phyloP scores from a whole-genome alignment of 2,888 invertebrate species.

The Rhorus exstirpatorius region DNA sequence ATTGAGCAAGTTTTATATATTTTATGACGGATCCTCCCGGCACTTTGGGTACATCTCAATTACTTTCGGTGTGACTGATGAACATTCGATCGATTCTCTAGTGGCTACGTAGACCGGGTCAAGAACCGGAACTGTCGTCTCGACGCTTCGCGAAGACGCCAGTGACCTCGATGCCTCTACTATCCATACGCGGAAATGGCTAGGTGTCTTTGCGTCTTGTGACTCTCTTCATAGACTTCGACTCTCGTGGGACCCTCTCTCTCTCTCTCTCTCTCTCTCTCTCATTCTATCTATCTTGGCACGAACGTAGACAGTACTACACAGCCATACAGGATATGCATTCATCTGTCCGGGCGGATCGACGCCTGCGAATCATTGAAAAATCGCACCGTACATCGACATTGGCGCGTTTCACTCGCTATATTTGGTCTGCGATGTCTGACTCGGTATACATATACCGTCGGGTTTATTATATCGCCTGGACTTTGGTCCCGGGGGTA shows the following conservation, averaged over 20 bases:
- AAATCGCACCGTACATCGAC: slow-evolving; percentile 65
- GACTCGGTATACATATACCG: slow-evolving; percentile 48
- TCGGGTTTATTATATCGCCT: slow-evolving; percentile 37
- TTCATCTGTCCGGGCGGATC: slow-evolving; percentile 57
- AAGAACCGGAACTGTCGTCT: slow-evolving; percentile 59
- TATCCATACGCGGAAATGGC: slow-evolving; percentile 52
- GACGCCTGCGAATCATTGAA: slow-evolving; percentile 66
- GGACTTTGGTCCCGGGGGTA: slow-evolving; percentile 48
- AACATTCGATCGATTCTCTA: slow-evolving; percentile 29
- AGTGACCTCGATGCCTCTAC: slow-evolving; percentile 64
- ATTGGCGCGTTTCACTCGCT: slow-evolving; percentile 62
- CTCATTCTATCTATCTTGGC: not conserved
- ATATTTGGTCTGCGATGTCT: slow-evolving; percentile 65
- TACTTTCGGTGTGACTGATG: slow-evolving; percentile 18
- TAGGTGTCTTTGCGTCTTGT: slow-evolving; percentile 32
- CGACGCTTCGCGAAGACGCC: slow-evolving; percentile 50
- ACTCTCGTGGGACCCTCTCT: slow-evolving; percentile 18
- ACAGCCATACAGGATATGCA: slow-evolving; percentile 58
- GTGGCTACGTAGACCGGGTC: slow-evolving; percentile 43
- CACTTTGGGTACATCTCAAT: slow-evolving; percentile 1
- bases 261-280: not conserved
- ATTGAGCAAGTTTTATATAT: no score
- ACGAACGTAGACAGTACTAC: slow-evolving; percentile 27
- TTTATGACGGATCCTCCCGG: not conserved
- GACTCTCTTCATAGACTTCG: slow-evolving; percentile 41